Conservation (phyloP, 92 coral and sea anemone genomes). For the Actinernus sp. region DNA sequence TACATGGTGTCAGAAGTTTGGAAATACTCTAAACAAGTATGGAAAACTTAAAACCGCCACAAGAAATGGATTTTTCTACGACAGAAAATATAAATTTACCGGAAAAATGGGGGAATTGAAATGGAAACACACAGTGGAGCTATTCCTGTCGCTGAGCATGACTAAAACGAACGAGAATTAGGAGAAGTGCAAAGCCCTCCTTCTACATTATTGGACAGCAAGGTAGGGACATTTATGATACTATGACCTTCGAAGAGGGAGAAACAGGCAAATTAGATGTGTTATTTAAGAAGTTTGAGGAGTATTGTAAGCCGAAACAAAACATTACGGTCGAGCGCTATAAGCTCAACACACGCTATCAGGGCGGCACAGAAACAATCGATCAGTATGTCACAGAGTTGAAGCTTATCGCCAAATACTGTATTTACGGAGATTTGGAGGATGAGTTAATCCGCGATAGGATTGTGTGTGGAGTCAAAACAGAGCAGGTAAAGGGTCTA, state of each 20-base stretch:
- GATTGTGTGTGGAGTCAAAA: constrained; percentile 21
- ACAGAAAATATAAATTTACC: constrained; percentile 5
- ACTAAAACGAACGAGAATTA: constrained; percentile 3
- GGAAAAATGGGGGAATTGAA: constrained; percentile 19
- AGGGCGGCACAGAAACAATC: too few relatives aligned
- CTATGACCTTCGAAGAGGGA: constrained; percentile 4
- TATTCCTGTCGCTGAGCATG: constrained; percentile 17
- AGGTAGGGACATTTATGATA: constrained; percentile 30
- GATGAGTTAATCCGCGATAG: constrained; percentile 34
- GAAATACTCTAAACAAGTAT: too few relatives aligned
- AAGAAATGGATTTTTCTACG: constrained; percentile 16
- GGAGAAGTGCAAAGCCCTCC: constrained; percentile 18
- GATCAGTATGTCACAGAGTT: too few relatives aligned
- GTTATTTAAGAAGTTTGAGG: too few relatives aligned
- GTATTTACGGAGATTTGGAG: too few relatives aligned
- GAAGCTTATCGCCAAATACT: too few relatives aligned
- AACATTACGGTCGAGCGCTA: too few relatives aligned
- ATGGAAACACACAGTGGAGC: constrained; percentile 34
- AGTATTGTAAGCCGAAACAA: too few relatives aligned
- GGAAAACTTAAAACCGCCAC: constrained; percentile 12
- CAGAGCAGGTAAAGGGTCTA: constrained; percentile 14
- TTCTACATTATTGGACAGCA: constrained; percentile 48
- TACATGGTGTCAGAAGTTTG: constrained; percentile 28
- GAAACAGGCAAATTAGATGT: background rate
- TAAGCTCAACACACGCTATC: too few relatives aligned